Evolutionary conservation across 92 coral and sea anemone genomes (phyloP).

Genomic region (Desmophyllum pertusum): DNA sequence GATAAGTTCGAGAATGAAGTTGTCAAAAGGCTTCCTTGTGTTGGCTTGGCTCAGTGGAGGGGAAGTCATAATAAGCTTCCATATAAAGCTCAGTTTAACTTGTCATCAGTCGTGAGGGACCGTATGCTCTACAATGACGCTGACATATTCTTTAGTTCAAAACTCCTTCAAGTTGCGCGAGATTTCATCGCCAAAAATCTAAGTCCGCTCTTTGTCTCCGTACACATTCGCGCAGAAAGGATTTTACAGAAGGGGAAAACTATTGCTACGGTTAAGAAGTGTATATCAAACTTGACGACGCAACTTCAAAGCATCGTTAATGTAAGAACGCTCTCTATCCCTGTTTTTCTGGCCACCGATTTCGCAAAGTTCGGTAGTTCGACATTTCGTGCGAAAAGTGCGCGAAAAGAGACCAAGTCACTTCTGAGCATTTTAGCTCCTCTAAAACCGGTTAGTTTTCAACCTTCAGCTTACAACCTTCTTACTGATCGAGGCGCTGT

Average conservation of each 20-base stretch:
- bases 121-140: slow-evolving; percentile 56
- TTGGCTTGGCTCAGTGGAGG: slow-evolving; percentile 88
- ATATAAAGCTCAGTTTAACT: slow-evolving; percentile 68
- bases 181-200: slow-evolving; percentile 61
- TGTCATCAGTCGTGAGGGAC: slow-evolving; percentile 45
- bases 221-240: slow-evolving; percentile 85
- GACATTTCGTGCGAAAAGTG: slow-evolving; percentile 48
- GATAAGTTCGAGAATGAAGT: slow-evolving; percentile 82
- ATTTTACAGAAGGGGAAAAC: slow-evolving; percentile 39
- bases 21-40: slow-evolving; percentile 72
- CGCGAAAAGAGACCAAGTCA: slow-evolving; percentile 51
- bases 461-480: slow-evolving; percentile 58
- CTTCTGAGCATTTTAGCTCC: slow-evolving; percentile 49
- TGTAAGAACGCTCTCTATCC: neutral
- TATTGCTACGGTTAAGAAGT: neutral
- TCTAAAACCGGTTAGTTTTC: slow-evolving; percentile 61
- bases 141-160: slow-evolving; percentile 49
- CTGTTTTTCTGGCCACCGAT: slow-evolving; percentile 81
- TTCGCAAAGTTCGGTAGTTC: slow-evolving; percentile 81
- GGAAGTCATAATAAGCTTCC: slow-evolving; percentile 26
- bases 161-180: slow-evolving; percentile 65
- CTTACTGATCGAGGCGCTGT: slow-evolving; percentile 73
- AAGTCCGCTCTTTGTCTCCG: slow-evolving; percentile 66
- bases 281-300: neutral
- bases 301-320: neutral